Base-by-base conservation (phyloP, 92 coral and sea anemone species). In the Phymanthus crucifer region DNA sequence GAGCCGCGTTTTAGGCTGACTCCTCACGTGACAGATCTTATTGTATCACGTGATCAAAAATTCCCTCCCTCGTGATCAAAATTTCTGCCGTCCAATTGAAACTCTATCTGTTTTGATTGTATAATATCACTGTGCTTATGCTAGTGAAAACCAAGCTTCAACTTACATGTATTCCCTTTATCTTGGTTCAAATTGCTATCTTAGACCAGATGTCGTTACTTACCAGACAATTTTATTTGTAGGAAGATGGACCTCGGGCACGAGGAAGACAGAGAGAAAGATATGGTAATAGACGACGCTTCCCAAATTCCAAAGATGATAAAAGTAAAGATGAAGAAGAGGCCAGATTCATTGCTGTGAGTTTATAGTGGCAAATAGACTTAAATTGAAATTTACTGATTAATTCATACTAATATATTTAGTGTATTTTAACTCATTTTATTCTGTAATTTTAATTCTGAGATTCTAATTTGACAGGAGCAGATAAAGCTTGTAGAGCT, bases 401-500 rank as follows among this genome's bases (percentile, higher is more conserved):
- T 10, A 11, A 7, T 10, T 0, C 48, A 43, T 43, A 2, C 17
- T 21, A 23, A 3, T 19, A 19, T 54, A 18, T 54, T 54, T 54
- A 3, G 1, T 31, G 4, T 4, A n/a, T 0, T 9, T 14, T n/a
- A 9, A 19, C 11, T 57, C 61, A n/a, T 4, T n/a, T 57, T 57
- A n/a, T n/a, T 12, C 13, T 50, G 13, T 16, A 14, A 14, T 16
- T 18, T 21, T 73, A 18, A 73, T 48, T 38, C 27, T 57, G 34
- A 36, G 23, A 26, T n/a, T 6, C 71, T 24, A 12, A 47, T 40
- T 18, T 36, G 26, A 13, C 24, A 92, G 97, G 94, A 92, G 75
- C 97, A 90, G 86, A 78, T 84, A 43, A 83, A 91, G 88, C 73
- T 94, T 32, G 89, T 88, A 78, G 98, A 95, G 83, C 38, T 90